phyloP scores from a whole-genome alignment of 2,888 invertebrate species.

The Plusia festucae region DNA sequence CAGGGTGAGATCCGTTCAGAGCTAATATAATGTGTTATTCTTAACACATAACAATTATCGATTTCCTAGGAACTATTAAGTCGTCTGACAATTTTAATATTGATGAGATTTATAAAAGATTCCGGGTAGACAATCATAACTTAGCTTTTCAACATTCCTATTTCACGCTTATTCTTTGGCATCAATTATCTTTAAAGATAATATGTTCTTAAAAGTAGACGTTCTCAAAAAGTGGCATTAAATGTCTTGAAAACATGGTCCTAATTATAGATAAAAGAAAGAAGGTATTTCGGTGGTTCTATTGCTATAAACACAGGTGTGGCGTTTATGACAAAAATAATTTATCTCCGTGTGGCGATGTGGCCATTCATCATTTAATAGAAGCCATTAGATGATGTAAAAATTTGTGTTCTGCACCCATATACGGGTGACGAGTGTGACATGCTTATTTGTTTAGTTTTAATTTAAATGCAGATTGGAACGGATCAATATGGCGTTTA shows the following conservation, averaged over 20 bases:
- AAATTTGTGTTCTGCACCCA: conserved; percentile 32
- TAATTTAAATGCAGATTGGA: conserved; percentile 56
- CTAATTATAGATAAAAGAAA: too few species aligned
- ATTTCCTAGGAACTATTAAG: conserved; percentile 73
- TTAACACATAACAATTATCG: conserved; percentile 68
- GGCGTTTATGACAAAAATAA: conserved; percentile 63
- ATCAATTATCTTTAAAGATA: conserved; percentile 16
- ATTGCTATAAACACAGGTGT: conserved; percentile 58
- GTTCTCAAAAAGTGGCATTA: conserved; percentile 16
- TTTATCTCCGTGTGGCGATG: conserved; percentile 63
- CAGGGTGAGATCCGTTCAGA: conserved; percentile 56
- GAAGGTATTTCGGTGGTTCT: too few species aligned
- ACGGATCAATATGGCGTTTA: conserved; percentile 43
- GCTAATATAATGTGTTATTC: conserved; percentile 69
- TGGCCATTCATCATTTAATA: conserved; percentile 64
- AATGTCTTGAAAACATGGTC: conserved; percentile 26
- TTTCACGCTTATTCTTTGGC: conserved; percentile 16
- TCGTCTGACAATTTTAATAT: conserved; percentile 67
- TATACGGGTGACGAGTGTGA: conserved; percentile 31
- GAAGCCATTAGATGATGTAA: conserved; percentile 61
- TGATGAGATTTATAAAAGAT: conserved; percentile 64
- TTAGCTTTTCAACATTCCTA: conserved; percentile 23
- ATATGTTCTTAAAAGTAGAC: too few species aligned
- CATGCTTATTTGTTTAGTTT: conserved; percentile 39
- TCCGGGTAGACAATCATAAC: conserved; percentile 68